phyloP scores from a whole-genome alignment of 2,113 vertebrate species.

The Microtus montanus region DNA sequence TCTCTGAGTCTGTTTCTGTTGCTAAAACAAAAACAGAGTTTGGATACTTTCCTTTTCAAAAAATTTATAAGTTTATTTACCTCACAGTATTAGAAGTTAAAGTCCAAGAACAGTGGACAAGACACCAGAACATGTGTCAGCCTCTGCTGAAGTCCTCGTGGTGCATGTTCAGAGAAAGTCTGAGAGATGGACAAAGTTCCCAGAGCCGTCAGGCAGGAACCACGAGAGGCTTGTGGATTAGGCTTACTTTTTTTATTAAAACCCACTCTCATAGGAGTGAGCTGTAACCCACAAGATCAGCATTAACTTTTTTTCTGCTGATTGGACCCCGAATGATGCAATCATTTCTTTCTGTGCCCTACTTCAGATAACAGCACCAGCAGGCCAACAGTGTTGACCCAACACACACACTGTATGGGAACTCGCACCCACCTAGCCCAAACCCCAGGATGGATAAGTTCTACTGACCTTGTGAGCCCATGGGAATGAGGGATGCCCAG shows the following conservation, averaged over 20 bases:
- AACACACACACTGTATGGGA: no score
- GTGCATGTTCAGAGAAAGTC: background rate
- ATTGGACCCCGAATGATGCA: background rate
- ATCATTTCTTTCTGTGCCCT: no score
- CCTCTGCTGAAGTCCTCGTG: background rate
- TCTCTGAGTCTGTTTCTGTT: background rate
- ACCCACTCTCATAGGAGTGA: background rate
- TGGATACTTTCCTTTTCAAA: background rate
- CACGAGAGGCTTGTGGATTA: background rate
- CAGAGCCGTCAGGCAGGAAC: background rate
- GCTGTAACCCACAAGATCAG: background rate
- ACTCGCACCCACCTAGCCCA: background rate
- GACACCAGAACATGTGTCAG: no score
- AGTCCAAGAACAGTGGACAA: background rate
- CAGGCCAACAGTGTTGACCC: background rate
- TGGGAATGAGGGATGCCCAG: background rate
- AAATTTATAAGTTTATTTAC: background rate
- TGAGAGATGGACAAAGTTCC: background rate
- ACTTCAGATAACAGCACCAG: background rate
- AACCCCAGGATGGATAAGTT: background rate
- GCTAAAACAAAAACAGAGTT: background rate
- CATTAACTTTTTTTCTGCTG: no score
- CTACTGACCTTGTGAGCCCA: background rate
- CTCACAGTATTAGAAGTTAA: background rate
- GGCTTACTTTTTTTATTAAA: background rate